phyloP scores from a whole-genome alignment of 2,797 vertebrate genomes.

The Scarus forsteni region DNA sequence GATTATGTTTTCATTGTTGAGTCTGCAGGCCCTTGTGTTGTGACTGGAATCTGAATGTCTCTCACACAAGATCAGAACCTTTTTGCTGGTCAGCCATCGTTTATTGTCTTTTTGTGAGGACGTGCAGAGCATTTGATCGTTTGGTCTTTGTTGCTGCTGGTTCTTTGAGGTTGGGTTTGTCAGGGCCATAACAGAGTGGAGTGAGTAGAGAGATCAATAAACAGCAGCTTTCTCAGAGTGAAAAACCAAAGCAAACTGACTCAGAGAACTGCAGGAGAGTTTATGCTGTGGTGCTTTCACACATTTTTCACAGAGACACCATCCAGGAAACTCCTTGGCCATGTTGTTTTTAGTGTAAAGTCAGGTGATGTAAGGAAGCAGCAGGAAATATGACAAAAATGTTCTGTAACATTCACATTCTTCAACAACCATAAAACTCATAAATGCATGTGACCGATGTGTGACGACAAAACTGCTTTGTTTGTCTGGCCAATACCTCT shows the following conservation, averaged over 20 bases:
- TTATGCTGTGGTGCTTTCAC: too few relatives aligned
- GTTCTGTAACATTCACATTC: too few relatives aligned
- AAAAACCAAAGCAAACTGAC: slow-evolving; percentile 18
- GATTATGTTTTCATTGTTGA: neutral
- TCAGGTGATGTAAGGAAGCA: too few relatives aligned
- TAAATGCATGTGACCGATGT: too few relatives aligned
- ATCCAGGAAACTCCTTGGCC: too few relatives aligned
- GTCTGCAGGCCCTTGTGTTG: neutral
- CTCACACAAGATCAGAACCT: neutral
- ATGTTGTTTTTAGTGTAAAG: too few relatives aligned
- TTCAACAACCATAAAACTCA: too few relatives aligned
- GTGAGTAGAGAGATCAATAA: slow-evolving; percentile 17
- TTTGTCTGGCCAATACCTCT: too few relatives aligned
- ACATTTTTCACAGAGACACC: too few relatives aligned
- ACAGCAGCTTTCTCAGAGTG: neutral
- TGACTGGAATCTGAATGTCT: neutral
- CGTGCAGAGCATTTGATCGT: slow-evolving; percentile 3
- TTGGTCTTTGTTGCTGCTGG: neutral
- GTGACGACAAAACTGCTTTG: too few relatives aligned
- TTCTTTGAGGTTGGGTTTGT: slow-evolving; percentile 14
- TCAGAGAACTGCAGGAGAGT: neutral
- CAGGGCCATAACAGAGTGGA: neutral
- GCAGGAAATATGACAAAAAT: too few relatives aligned
- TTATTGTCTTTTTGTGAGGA: neutral
- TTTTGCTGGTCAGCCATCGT: neutral